Percentiles rank a stretch among this genome's conserved stretches.
phyloP scores from a whole-genome alignment of 1,140 invertebrate species.

The Chrysopa pallens region DNA sequence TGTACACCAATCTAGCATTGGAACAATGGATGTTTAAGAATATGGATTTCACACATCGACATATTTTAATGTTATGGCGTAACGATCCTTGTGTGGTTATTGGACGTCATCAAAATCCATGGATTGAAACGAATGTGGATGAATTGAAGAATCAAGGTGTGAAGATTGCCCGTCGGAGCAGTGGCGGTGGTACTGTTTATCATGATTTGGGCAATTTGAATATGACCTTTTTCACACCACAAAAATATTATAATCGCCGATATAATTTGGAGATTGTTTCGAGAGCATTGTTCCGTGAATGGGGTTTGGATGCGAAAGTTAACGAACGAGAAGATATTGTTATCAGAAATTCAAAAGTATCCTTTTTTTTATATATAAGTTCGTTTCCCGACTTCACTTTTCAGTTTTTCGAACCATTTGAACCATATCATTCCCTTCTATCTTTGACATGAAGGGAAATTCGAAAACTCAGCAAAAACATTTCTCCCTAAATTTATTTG shows the following conservation, averaged over 20 bases:
- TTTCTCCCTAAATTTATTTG: too few relatives aligned
- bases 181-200: constrained; percentile 93
- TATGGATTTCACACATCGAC: constrained; percentile 60
- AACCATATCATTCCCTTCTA: too few relatives aligned
- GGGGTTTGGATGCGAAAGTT: constrained; percentile 53
- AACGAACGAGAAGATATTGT: constrained; percentile 69
- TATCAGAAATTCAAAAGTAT: constrained; percentile 65
- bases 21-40: constrained; percentile 90
- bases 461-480: too few relatives aligned
- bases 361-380: constrained; percentile 9
- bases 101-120: constrained; percentile 93
- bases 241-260: constrained; percentile 59
- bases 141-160: constrained; percentile 30
- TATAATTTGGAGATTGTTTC: constrained; percentile 74
- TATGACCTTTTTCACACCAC: constrained; percentile 71
- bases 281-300: constrained; percentile 57
- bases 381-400: constrained; percentile 3
- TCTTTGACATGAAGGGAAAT: too few relatives aligned
- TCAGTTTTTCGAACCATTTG: too few relatives aligned
- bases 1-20: constrained; percentile 80
- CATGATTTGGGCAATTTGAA: constrained; percentile 91
- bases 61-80: constrained; percentile 74
- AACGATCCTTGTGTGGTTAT: constrained; percentile 90
- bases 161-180: constrained; percentile 67
- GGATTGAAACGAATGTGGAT: constrained; percentile 67